Base-by-base conservation (phyloP, 2,113 vertebrate species). In the Nematolebias whitei region DNA sequence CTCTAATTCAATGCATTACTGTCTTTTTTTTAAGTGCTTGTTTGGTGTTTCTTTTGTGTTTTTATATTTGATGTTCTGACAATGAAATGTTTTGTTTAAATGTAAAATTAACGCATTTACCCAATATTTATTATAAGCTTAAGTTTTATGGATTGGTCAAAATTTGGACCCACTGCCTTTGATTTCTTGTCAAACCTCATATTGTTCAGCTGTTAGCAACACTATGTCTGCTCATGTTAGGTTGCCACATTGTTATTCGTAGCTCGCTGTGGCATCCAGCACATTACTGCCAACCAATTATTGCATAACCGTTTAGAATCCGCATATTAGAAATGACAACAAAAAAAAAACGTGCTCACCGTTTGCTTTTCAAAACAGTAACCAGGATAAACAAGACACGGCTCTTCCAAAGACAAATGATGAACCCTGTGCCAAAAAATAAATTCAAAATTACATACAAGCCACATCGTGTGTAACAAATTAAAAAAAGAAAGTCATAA, bases 261-360 rank as follows among this genome's bases (percentile, higher is more conserved):
- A 15, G 40, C 19, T 50, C 12, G 51, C 53, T 68, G 39, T 15
- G 19, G 64, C 74, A 77, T 65, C 72, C 67, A 64, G 75, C 81
- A 78, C 61, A 78, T 83, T 84, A 87, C 77, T 71, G 85, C 85
- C 79, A 85, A 86, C 66, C 81, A 86, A 88, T 91, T 90, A 89
- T 84, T 85, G 68, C 69, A 49, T 65, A 86, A 87, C 85, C 89
- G 86, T 85, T 76, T 76, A 70, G 65, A 86, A 89, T 78, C 85
- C 76, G 81, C 76, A 74, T 81, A 86, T 88, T 85, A 89, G 67
- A 88, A 87, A 90, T 83, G 79, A 85, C 79, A 87, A 79, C 57
- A 72, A 76, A 75, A 82, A 74, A 61, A 58, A 72, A 86, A 85
- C 67, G 55, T 74, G 76, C 57, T 78, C 51, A 48, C 58, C 39